Evolutionary conservation across 2,797 vertebrate genomes (phyloP).

Genomic region (Rhinogobio ventralis): DNA sequence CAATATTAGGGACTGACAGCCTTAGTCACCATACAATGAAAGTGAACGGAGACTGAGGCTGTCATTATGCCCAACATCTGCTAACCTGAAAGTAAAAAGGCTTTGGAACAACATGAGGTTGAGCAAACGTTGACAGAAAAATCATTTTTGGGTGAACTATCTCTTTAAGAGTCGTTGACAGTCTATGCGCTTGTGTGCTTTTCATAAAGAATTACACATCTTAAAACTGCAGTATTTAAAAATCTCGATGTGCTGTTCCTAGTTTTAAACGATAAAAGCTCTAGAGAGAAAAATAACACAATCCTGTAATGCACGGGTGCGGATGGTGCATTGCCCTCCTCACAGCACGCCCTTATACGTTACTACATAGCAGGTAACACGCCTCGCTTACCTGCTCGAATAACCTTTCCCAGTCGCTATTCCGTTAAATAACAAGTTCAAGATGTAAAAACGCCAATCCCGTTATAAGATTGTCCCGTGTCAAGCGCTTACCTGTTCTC

Average conservation of each 20-base stretch:
- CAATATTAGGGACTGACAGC: not conserved
- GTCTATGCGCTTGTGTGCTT: not conserved
- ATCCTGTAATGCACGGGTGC: constrained; percentile 64
- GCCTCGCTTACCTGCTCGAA: constrained; percentile 71
- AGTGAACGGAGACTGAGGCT: not conserved
- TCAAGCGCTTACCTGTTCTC: constrained; percentile 86
- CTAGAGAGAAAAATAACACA: constrained; percentile 6
- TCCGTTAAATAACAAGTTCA: constrained; percentile 39
- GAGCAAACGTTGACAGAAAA: not conserved
- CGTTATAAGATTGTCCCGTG: constrained; percentile 52
- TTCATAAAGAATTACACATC: not conserved
- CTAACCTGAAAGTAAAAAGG: not conserved
- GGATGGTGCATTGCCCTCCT: constrained; percentile 75
- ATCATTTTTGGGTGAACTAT: not conserved
- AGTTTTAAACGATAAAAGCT: not conserved
- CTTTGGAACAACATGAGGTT: not conserved
- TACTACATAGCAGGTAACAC: constrained; percentile 73
- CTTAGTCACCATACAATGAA: not conserved
- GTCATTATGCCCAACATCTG: not conserved
- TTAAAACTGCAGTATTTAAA: not conserved
- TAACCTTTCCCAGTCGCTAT: constrained; percentile 57
- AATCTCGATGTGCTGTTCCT: too few species aligned
- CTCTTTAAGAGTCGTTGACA: constrained; percentile 3
- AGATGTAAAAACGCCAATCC: constrained; percentile 34
- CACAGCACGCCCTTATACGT: constrained; percentile 49